Percentiles rank a stretch among this genome's conserved stretches.
These are phyloP conservation scores for Nemotelus pantherinus DNA, from an alignment of 2,888 invertebrate species.

Conservation along the genomic window DNA sequence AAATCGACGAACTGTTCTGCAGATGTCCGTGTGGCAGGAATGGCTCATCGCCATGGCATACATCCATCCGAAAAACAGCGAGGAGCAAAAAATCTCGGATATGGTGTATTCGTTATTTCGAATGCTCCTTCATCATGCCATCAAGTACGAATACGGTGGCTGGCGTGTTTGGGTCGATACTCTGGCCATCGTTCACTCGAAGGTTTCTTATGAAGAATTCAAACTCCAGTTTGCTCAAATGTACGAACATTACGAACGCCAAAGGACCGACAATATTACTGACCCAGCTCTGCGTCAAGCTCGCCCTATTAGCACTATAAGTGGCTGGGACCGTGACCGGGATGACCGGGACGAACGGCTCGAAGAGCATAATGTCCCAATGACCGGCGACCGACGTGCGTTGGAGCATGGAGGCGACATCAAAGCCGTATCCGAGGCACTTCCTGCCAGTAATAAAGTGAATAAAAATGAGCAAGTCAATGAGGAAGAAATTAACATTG, in stretches of 20 bases:
- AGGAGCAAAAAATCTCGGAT: conserved; percentile 96
- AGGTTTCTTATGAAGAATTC: conserved; percentile 98
- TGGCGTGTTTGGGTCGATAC: conserved; percentile 99
- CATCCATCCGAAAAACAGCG: conserved; percentile 93
- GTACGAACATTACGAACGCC: conserved; percentile 95
- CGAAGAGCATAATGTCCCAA: conserved; percentile 50
- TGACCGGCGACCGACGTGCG: conserved; percentile 58
- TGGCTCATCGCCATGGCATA: conserved; percentile 99
- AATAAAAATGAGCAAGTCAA: conserved; percentile 54
- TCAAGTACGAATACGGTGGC: conserved; percentile 98
- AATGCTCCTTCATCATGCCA: conserved; percentile 97
- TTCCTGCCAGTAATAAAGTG: conserved; percentile 49
- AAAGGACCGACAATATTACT: conserved; percentile 93
- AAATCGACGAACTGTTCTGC: conserved; percentile 94
- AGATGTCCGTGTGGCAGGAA: conserved; percentile 99
- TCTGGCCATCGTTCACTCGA: conserved; percentile 97
- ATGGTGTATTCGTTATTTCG: conserved; percentile 98
- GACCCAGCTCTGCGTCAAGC: conserved; percentile 93
- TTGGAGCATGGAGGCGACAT: conserved; percentile 61
- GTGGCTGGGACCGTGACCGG: conserved; percentile 86
- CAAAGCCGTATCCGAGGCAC: conserved; percentile 34
- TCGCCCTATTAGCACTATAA: conserved; percentile 94
- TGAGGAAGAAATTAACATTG: conserved; percentile 53
- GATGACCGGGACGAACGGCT: conserved; percentile 54
- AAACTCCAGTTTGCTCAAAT: conserved; percentile 97